Evolutionary conservation across 2,113 vertebrate genomes (phyloP).

Genomic region (Catharus bicknelli): DNA sequence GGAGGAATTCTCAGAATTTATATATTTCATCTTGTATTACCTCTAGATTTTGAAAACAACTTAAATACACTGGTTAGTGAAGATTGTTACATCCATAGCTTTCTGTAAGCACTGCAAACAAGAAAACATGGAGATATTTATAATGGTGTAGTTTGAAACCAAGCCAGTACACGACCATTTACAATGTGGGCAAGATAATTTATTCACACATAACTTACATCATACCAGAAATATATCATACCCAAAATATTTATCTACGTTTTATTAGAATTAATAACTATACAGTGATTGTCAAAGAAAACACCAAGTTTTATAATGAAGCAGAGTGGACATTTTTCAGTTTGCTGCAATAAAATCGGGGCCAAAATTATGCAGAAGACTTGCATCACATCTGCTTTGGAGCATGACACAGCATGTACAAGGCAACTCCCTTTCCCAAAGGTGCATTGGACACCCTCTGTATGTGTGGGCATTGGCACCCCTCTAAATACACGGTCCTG

Average conservation of each 20-base stretch:
- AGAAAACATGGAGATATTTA: background rate
- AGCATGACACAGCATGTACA: background rate
- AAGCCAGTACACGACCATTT: background rate
- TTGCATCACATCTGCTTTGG: background rate
- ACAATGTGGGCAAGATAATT: background rate
- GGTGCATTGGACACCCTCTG: background rate
- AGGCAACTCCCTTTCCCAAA: background rate
- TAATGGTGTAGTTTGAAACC: background rate
- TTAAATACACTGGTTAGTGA: background rate
- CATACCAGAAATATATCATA: background rate
- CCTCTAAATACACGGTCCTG: background rate
- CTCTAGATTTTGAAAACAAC: background rate
- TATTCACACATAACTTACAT: background rate
- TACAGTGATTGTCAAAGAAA: fast-evolving
- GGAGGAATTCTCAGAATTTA: background rate
- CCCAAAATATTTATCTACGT: background rate
- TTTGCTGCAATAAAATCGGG: background rate
- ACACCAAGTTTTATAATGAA: background rate
- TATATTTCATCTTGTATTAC: background rate
- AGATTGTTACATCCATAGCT: background rate
- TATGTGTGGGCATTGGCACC: background rate
- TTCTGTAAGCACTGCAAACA: background rate
- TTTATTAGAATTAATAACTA: background rate
- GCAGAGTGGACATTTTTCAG: background rate
- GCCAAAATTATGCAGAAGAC: background rate